phyloP scores from a whole-genome alignment of 2,888 invertebrate species.

The Eupithecia abbreviata region DNA sequence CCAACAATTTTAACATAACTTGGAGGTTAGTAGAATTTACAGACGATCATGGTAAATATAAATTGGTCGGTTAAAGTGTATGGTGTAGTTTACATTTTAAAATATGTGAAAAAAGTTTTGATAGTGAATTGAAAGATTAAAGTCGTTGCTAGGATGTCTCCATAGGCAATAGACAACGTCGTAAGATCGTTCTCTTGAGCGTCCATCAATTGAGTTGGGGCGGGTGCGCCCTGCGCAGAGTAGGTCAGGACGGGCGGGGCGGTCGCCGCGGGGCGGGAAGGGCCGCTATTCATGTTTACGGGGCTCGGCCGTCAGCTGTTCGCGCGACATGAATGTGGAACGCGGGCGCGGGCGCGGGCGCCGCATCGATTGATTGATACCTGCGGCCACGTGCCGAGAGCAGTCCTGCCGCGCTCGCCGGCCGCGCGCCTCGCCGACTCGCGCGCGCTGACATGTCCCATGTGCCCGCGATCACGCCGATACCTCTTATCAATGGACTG shows the following conservation, averaged over 20 bases:
- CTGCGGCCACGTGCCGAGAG: conserved; percentile 60
- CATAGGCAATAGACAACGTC: background rate
- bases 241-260: conserved; percentile 53
- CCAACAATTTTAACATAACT: background rate
- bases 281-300: conserved; percentile 80
- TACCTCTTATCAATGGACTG: conserved; percentile 70
- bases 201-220: conserved; percentile 23
- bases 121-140: background rate
- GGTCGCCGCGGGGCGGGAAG: conserved; percentile 45
- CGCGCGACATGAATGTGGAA: conserved; percentile 77
- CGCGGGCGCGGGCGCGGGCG: conserved; percentile 63
- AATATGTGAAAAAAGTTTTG: background rate
- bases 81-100: background rate
- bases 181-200: conserved; percentile 8
- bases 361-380: conserved; percentile 81
- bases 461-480: conserved; percentile 54
- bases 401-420: conserved; percentile 73
- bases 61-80: background rate
- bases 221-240: conserved; percentile 54
- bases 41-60: background rate
- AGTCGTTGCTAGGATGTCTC: background rate
- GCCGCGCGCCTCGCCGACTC: conserved; percentile 60
- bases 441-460: conserved; percentile 54
- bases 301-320: conserved; percentile 81
- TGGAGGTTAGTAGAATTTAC: background rate